Evolutionary conservation across 2,113 vertebrate species (phyloP).

Genomic region (Tympanuchus pallidicinctus): DNA sequence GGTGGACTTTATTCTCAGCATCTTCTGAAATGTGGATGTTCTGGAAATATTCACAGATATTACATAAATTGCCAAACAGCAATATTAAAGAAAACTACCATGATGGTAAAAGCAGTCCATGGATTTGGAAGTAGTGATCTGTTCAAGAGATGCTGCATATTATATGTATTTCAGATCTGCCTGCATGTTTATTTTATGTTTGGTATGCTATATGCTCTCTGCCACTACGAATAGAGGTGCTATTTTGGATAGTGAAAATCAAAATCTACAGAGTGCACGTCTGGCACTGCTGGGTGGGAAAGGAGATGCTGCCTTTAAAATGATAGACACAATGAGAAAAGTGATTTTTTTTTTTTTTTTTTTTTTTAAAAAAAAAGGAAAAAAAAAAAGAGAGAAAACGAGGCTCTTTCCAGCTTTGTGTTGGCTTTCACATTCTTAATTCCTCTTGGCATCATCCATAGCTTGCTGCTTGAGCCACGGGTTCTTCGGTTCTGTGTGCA

Average conservation of each 20-base stretch:
- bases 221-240: neutral
- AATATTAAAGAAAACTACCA: neutral
- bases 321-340: neutral
- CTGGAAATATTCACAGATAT: neutral
- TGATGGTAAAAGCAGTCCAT: neutral
- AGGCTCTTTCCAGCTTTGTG: neutral
- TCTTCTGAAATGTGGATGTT: neutral
- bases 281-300: neutral
- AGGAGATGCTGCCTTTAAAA: neutral
- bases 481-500: neutral
- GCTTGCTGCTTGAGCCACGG: neutral
- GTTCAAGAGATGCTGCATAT: neutral
- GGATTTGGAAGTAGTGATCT: neutral
- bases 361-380: neutral
- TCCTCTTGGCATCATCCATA: neutral
- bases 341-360: neutral
- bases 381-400: neutral
- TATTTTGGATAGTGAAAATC: neutral
- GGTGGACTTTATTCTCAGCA: neutral
- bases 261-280: neutral
- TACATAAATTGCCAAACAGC: neutral
- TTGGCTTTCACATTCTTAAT: neutral
- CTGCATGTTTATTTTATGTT: neutral
- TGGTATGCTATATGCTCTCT: neutral
- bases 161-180: neutral